A percentile compares a stretch with the other conserved stretches of the same genome.
Evolutionary conservation across 2,113 vertebrate species (phyloP).

Genomic region (Rhabdomys dilectus): DNA sequence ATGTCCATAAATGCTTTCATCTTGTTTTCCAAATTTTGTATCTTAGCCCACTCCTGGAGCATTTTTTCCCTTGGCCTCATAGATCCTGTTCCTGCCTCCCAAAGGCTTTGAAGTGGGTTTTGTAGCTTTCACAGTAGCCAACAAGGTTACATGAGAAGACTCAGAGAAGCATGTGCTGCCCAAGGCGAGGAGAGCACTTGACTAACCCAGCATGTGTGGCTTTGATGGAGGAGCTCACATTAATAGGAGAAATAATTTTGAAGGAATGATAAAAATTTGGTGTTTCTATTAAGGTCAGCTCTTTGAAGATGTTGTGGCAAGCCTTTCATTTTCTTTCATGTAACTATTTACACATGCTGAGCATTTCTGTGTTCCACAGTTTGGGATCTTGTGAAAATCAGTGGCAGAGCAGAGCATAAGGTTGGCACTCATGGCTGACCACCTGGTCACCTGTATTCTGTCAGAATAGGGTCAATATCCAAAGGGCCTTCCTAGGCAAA

Average conservation of each 20-base stretch:
- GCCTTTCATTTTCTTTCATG: slow-evolving; percentile 74
- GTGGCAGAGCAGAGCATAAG: background rate
- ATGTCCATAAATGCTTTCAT: slow-evolving; percentile 61
- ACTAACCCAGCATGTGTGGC: slow-evolving; percentile 72
- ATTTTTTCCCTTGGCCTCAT: slow-evolving; percentile 63
- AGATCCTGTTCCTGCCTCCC: slow-evolving; percentile 67
- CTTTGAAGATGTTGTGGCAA: slow-evolving; percentile 80
- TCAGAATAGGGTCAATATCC: background rate
- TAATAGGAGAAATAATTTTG: slow-evolving; percentile 81
- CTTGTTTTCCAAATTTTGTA: slow-evolving; percentile 54
- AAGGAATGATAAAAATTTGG: slow-evolving; percentile 81
- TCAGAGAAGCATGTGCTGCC: slow-evolving; percentile 71
- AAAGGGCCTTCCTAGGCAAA: background rate
- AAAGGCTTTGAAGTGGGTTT: slow-evolving; percentile 81
- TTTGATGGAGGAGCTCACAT: slow-evolving; percentile 72
- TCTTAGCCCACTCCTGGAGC: slow-evolving; percentile 63
- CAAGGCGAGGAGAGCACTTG: slow-evolving; percentile 71
- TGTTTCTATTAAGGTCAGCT: slow-evolving; percentile 65
- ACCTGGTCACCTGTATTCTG: background rate
- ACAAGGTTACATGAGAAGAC: slow-evolving; percentile 79
- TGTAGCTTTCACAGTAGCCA: slow-evolving; percentile 79
- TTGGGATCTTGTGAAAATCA: slow-evolving; percentile 60
- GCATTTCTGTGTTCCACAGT: slow-evolving; percentile 45
- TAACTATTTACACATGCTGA: slow-evolving; percentile 77
- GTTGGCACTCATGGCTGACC: background rate